These are phyloP conservation scores for Leptinotarsa rubiginosa DNA, from an alignment of 2,888 invertebrate genomes.

Conservation along the genomic window DNA sequence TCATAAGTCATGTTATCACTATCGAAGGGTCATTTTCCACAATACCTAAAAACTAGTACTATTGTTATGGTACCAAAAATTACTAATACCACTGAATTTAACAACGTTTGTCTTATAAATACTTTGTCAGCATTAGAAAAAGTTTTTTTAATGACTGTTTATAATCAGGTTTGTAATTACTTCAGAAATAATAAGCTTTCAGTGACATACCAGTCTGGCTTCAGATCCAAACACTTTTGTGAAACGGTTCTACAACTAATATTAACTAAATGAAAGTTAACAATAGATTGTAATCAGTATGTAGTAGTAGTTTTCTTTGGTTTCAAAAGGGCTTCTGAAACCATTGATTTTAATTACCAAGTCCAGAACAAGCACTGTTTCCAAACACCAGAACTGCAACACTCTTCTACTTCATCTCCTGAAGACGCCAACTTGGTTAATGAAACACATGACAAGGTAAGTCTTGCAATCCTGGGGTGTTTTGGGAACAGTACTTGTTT, in stretches of 20 bases:
- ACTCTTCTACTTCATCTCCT: too few species aligned
- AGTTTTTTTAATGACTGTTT: neutral
- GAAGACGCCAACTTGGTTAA: neutral
- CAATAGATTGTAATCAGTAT: too few species aligned
- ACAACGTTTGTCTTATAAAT: neutral
- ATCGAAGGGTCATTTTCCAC: neutral
- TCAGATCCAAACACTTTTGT: neutral
- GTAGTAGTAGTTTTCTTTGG: too few species aligned
- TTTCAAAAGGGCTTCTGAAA: neutral
- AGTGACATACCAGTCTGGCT: neutral
- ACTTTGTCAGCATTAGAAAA: neutral
- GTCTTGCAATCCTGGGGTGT: too few species aligned
- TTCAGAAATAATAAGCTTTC: neutral
- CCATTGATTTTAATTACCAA: neutral
- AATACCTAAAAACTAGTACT: neutral
- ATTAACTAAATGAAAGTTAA: too few species aligned
- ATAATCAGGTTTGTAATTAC: neutral
- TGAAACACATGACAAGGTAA: neutral
- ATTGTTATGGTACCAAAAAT: neutral
- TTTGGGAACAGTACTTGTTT: neutral
- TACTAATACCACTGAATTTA: neutral
- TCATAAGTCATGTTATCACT: neutral
- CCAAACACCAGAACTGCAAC: too few species aligned
- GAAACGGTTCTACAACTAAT: too few species aligned
- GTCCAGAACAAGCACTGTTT: too few species aligned